These are phyloP conservation scores for Drosophila watanabei DNA, from an alignment of 1,140 invertebrate genomes.

Conservation along the genomic window DNA sequence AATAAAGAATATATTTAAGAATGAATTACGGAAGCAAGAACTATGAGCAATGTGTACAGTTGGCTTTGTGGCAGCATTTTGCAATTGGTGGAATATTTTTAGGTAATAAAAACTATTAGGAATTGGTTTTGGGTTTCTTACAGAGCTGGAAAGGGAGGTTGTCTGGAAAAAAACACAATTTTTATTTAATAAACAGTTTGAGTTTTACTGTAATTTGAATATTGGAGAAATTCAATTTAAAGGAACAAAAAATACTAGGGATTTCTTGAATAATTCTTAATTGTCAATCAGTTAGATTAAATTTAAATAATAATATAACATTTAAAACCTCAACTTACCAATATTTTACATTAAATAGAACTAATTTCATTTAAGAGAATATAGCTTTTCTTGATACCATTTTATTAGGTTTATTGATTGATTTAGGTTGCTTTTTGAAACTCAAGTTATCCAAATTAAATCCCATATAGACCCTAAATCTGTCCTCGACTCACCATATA, in stretches of 20 bases:
- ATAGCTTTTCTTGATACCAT: too few species aligned
- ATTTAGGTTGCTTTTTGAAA: neutral
- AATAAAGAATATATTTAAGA: slow-evolving; percentile 16
- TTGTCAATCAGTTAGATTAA: neutral
- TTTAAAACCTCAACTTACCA: neutral
- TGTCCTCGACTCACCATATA: slow-evolving; percentile 8
- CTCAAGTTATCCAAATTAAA: neutral
- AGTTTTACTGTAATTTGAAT: neutral
- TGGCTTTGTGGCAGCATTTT: slow-evolving; percentile 60
- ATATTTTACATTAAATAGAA: neutral
- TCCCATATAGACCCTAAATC: neutral
- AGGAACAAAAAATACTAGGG: neutral
- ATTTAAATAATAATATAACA: neutral
- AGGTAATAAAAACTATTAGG: slow-evolving; percentile 7
- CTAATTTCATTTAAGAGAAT: neutral
- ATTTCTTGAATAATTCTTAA: neutral
- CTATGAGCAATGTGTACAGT: neutral
- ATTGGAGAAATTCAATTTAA: too few species aligned
- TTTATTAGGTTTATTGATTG: neutral
- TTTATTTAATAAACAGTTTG: neutral
- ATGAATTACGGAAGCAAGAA: neutral
- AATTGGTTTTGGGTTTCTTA: neutral
- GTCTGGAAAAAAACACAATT: neutral
- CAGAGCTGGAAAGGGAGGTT: neutral
- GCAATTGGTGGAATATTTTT: slow-evolving; percentile 39